Conservation (phyloP, 2,113 vertebrate genomes). For the Sinosuthora webbiana region DNA sequence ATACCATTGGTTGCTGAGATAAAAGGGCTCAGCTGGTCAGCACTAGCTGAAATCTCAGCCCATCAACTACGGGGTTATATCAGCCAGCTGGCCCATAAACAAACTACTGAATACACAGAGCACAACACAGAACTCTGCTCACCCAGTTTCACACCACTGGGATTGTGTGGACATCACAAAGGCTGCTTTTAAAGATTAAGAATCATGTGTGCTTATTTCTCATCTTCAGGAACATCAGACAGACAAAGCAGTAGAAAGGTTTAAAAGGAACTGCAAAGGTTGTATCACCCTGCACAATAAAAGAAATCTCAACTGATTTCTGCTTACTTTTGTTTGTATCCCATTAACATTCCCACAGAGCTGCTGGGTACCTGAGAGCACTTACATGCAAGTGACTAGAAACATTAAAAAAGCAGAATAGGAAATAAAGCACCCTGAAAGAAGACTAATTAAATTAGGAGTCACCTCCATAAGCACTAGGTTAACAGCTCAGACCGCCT, state of each 20-base stretch:
- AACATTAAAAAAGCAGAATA: not conserved
- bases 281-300: not conserved
- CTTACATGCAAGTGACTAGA: not conserved
- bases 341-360: not conserved
- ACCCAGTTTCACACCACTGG: not conserved
- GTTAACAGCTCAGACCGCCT: not conserved
- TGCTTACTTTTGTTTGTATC: not conserved
- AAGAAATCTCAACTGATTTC: not conserved
- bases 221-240: not conserved
- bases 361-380: not conserved
- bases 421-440: not conserved
- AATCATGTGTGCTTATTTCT: not conserved
- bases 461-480: not conserved
- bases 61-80: fast-evolving
- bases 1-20: not conserved
- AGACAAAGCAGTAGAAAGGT: not conserved
- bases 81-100: not conserved
- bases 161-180: not conserved
- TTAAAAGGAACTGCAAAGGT: not conserved
- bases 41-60: not conserved
- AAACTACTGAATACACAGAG: not conserved
- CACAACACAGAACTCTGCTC: not conserved
- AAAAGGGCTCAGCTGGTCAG: not conserved
- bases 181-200: not conserved
- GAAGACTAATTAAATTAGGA: not conserved